Percentiles rank a stretch among this genome's conserved stretches.
Conservation (phyloP, 1,140 invertebrate species). For the Nomia melanderi region DNA sequence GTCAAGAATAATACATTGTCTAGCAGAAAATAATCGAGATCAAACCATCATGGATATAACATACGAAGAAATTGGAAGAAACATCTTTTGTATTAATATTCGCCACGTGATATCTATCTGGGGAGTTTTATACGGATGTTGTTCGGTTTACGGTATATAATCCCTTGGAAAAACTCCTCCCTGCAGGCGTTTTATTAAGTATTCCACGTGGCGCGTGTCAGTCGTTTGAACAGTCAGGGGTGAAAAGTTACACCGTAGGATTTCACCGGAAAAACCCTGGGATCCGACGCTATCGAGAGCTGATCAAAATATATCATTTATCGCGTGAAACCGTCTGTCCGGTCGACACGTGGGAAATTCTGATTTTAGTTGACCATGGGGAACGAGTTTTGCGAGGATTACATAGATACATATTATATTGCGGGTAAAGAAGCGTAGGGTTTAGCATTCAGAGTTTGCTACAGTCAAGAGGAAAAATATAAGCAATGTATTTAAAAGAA, state of each 20-base stretch:
- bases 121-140: constrained; percentile 18
- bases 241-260: constrained; percentile 43
- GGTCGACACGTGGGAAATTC: constrained; percentile 39
- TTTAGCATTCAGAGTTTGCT: no score
- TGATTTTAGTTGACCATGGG: not conserved
- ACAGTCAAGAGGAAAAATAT: no score
- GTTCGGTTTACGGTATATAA: constrained; percentile 27
- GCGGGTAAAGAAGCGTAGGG: no score
- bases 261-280: constrained; percentile 34
- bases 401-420: no score
- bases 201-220: constrained; percentile 48
- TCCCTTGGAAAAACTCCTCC: constrained; percentile 33
- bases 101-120: constrained; percentile 8
- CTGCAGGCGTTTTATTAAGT: constrained; percentile 38
- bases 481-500: no score
- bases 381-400: not conserved
- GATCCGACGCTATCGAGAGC: constrained; percentile 23
- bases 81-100: constrained; percentile 20
- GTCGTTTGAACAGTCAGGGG: constrained; percentile 38
- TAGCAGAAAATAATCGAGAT: not conserved
- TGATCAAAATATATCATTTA: constrained; percentile 48
- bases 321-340: constrained; percentile 14
- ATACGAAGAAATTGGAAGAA: not conserved
- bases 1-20: not conserved
- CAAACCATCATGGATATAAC: no score